phyloP scores from a whole-genome alignment of 2,113 vertebrate species.

The Arothron firmamentum region DNA sequence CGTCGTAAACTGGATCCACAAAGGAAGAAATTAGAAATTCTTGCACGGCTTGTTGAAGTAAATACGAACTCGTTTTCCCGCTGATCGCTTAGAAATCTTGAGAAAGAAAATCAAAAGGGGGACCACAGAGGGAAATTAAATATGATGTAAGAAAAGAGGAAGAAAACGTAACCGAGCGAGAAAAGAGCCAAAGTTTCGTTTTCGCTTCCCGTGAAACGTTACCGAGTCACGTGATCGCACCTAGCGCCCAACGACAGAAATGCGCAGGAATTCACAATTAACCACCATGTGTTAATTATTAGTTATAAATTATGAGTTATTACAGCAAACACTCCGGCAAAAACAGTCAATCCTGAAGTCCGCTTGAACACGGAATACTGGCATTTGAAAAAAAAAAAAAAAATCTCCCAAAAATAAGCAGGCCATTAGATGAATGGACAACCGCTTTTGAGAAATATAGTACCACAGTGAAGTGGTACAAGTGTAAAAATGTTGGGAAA shows the following conservation, averaged over 20 bases:
- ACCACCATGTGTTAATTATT: too few species aligned
- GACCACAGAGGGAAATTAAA: too few species aligned
- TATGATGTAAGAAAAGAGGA: neutral
- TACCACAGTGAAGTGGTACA: neutral
- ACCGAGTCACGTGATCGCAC: conserved; percentile 47
- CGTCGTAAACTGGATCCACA: neutral
- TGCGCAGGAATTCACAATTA: too few species aligned
- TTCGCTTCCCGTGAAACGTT: conserved; percentile 52
- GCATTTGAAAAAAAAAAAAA: conserved; percentile 17
- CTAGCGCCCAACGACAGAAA: too few species aligned
- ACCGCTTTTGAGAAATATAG: neutral
- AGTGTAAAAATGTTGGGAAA: conserved; percentile 16
- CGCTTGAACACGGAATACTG: neutral
- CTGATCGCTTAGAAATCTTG: neutral
- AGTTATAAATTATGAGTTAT: too few species aligned
- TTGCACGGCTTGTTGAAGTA: too few species aligned
- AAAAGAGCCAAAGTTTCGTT: conserved; percentile 57
- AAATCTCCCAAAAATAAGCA: conserved; percentile 29
- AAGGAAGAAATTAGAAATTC: neutral
- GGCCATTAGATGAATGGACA: too few species aligned
- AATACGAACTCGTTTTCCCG: too few species aligned
- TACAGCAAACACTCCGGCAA: neutral
- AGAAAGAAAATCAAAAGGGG: neutral
- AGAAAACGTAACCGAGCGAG: neutral
- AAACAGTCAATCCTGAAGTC: neutral